Base-by-base conservation (phyloP, 2,888 invertebrate species). In the Chaetogeoica ovagalla region DNA sequence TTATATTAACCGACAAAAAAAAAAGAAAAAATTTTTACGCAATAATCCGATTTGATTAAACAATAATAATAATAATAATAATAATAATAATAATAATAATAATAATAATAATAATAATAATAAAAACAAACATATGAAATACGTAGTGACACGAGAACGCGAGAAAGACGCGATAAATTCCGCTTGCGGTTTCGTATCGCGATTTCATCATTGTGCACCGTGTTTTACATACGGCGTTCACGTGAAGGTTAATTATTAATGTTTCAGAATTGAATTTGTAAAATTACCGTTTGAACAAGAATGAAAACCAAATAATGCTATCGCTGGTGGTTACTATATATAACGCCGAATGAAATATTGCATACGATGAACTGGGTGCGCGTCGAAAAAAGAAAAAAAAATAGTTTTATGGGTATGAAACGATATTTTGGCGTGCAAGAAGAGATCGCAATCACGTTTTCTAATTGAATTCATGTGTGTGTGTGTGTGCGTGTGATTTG, bases 211-310 rank as follows among this genome's bases (percentile, higher is more conserved):
- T 66, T 57, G 9, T 1, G 13, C 6, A 21, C 39, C n/a, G 11
- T 39, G 55, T 30, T 30, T 30, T 30, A 17, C 30, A 39, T 37
- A 30, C 57, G 39, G 39, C 55, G 39, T 55, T n/a, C 37, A 15
- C 43, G 15, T 21, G 74, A 66, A 75, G 65, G 74, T 75, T 66
- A 75, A 75, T 75, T 75, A 75, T 75, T 75, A 66, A 57, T 66
- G 65, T 75, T 75, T 75, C 21, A 23, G 23, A 57, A 74, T 65
- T 74, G 8, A 74, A 74, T 74, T 65, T 9, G 55, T 11, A 73
- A 37, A 55, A 74, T 65, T 39, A 11, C 23, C 39, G 6, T 65
- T 74, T 55, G 21, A 55, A 65, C 63, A 17, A 30, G 52, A 66
- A 55, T 55, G 63, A 17, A 30, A 63, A 48, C 48, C 7, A 7